Evolutionary conservation across 2,888 invertebrate species (phyloP).

Genomic region (Rhagophthalmus giganteus): DNA sequence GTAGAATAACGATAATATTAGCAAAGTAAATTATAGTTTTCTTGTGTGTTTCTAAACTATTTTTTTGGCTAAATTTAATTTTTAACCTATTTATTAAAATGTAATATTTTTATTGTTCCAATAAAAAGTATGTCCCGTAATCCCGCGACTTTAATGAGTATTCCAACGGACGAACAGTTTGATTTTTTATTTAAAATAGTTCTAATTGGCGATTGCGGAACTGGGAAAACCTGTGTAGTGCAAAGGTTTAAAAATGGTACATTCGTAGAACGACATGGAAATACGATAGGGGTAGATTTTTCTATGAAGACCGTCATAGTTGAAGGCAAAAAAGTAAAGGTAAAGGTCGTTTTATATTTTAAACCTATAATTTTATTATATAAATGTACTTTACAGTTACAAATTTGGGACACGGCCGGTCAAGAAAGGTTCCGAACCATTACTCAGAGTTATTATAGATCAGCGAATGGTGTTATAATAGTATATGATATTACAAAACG

Average conservation of each 20-base stretch:
- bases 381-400: constrained; percentile 72
- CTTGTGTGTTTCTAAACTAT: too few relatives aligned
- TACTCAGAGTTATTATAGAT: constrained; percentile 95
- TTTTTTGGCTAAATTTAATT: too few relatives aligned
- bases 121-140: constrained; percentile 67
- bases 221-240: constrained; percentile 93
- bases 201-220: constrained; percentile 87
- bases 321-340: constrained; percentile 94
- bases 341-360: constrained; percentile 50
- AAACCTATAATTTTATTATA: too few relatives aligned
- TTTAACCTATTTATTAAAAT: too few relatives aligned
- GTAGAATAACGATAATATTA: too few relatives aligned
- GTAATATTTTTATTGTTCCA: too few relatives aligned
- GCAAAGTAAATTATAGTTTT: too few relatives aligned
- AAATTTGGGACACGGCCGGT: constrained; percentile 97
- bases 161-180: constrained; percentile 77
- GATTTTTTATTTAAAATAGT: constrained; percentile 96
- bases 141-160: constrained; percentile 74
- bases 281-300: constrained; percentile 97
- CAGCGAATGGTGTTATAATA: constrained; percentile 95
- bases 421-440: constrained; percentile 96
- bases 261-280: constrained; percentile 92
- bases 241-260: constrained; percentile 95
- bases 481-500: constrained; percentile 96
- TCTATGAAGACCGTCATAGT: constrained; percentile 96